Percentiles rank a stretch among this genome's conserved stretches.
Evolutionary conservation across 2,888 invertebrate genomes (phyloP).

Genomic region (Calliphora vomitoria): DNA sequence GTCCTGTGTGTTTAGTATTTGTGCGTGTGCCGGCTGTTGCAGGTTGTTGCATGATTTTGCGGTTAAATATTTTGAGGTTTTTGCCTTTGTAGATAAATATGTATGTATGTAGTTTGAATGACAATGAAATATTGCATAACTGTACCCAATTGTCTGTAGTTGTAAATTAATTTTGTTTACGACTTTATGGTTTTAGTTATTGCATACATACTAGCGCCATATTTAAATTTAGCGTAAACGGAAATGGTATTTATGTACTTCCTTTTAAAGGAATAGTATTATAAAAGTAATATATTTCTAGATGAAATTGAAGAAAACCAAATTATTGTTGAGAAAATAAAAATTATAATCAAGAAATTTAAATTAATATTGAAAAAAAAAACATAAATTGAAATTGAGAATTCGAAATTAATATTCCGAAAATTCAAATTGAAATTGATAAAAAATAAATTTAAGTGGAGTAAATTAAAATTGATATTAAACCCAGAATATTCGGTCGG

Average conservation of each 20-base stretch:
- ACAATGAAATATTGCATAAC: constrained; percentile 7
- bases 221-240: neutral
- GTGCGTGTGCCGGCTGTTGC: neutral
- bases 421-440: no score
- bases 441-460: no score
- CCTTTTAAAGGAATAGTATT: neutral
- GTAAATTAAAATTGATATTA: no score
- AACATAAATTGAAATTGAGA: no score
- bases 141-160: constrained; percentile 49
- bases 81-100: constrained; percentile 61
- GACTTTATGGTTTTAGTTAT: constrained; percentile 18
- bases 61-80: constrained; percentile 37
- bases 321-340: no score
- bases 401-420: no score
- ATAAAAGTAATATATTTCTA: no score
- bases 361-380: no score
- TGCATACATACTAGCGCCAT: no score
- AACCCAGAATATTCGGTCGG: no score
- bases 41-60: neutral
- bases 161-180: constrained; percentile 56
- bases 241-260: neutral
- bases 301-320: no score
- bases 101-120: neutral
- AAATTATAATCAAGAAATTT: no score
- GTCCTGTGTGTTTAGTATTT: neutral